These are phyloP conservation scores for Pygoscelis adeliae DNA, from an alignment of 2,113 vertebrate genomes.

Conservation along the genomic window DNA sequence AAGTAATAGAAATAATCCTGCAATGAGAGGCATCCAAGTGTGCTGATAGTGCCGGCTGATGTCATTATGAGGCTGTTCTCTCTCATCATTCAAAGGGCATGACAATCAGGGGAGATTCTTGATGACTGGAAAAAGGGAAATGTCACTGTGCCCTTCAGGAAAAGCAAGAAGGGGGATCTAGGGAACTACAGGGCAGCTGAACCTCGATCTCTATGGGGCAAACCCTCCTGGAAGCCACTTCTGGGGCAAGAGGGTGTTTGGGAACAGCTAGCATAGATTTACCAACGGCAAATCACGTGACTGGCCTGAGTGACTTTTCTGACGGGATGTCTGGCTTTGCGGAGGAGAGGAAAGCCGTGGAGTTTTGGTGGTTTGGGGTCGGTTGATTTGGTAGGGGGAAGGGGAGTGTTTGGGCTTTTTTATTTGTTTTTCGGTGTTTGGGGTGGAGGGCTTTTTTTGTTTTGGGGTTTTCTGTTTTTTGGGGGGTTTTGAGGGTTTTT, in stretches of 20 bases:
- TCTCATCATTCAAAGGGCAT: neutral
- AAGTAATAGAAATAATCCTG: conserved; percentile 2
- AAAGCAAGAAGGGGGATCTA: neutral
- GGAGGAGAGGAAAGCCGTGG: neutral
- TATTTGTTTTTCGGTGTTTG: neutral
- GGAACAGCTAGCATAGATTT: neutral
- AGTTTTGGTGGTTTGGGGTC: neutral
- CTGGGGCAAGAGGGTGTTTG: neutral
- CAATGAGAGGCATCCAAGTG: neutral
- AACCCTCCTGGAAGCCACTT: neutral
- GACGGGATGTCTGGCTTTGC: neutral
- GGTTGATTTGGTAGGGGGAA: accelerated
- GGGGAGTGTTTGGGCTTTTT: neutral
- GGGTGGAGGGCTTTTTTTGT: neutral
- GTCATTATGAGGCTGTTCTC: neutral
- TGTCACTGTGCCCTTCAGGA: neutral
- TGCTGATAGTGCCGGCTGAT: neutral
- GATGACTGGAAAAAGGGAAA: neutral
- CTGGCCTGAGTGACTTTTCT: neutral
- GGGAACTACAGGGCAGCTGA: neutral
- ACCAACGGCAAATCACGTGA: neutral
- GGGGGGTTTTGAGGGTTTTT: neutral
- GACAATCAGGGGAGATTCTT: neutral
- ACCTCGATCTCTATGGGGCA: neutral
- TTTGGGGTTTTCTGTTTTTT: neutral